Evolutionary conservation across 2,113 vertebrate genomes (phyloP).

Genomic region (Antechinus stuartii): DNA sequence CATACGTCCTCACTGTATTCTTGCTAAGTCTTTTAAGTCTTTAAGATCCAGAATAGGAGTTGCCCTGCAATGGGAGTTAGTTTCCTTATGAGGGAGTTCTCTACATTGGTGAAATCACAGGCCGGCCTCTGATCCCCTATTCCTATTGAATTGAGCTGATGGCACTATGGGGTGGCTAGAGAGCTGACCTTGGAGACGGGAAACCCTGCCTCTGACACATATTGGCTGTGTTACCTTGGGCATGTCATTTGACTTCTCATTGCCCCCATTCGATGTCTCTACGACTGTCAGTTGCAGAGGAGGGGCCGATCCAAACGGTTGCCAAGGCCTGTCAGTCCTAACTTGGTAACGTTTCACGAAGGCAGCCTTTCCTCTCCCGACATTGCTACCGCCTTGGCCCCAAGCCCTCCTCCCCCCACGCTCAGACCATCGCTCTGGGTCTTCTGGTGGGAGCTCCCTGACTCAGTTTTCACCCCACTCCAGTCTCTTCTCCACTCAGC

Average conservation of each 20-base stretch:
- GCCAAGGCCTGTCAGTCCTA: not conserved
- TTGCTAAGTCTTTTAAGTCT: not conserved
- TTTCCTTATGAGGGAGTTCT: not conserved
- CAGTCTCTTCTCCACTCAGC: not conserved
- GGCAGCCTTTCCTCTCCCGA: not conserved
- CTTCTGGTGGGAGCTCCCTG: not conserved
- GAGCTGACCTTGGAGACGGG: not conserved
- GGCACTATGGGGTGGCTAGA: not conserved
- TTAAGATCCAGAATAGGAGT: not conserved
- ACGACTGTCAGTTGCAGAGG: not conserved
- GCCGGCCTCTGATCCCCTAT: not conserved
- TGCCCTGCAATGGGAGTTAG: not conserved
- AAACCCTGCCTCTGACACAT: not conserved
- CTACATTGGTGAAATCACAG: not conserved
- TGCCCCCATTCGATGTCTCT: not conserved
- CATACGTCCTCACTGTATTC: not conserved
- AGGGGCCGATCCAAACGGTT: not conserved
- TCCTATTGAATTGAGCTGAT: not conserved
- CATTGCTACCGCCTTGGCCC: not conserved
- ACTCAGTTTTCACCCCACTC: not conserved
- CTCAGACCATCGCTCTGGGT: not conserved
- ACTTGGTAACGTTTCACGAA: not conserved
- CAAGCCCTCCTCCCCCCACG: not conserved
- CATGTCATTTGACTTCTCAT: not conserved
- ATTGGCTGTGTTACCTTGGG: not conserved